Base-by-base conservation (phyloP, 2,888 invertebrate genomes). In the Euplexia lucipara region DNA sequence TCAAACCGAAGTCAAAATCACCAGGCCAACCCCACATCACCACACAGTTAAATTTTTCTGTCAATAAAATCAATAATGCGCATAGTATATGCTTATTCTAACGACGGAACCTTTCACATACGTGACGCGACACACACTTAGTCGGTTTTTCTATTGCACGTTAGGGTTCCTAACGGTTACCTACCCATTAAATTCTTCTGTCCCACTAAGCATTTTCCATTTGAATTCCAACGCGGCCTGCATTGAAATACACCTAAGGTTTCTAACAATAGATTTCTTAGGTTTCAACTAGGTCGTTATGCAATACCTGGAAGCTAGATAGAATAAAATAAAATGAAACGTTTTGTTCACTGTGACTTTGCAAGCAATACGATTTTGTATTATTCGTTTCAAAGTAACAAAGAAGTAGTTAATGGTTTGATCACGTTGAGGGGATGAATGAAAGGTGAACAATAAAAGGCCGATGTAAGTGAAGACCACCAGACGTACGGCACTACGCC, bases 171-270 rank as follows among this genome's bases (percentile, higher is more conserved):
- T 30, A 52, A 42, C 47, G 26, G 41, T 9, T 47, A 18, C 10
- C 41, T 32, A 6, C 12, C 61, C 78, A 78, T 75, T 74, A 70
- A 75, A 76, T 45, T 69, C 56, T 74, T 74, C 62, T 45, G 51
- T 18, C 14, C 44, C 69, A 68, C 47, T 53, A 35, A 51, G 7
- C 66, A 62, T 59, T 66, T 57, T 30, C 57, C 58, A 44, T 58
- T 54, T 41, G 48, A 52, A 54, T 71, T 54, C 53, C 49, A 49
- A 26, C 58, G 22, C 18, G 39, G 37, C 42, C 18, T 44, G 52
- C 44, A 58, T n/a, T 54, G 32, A 51, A 53, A 65, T 51, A 52
- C 58, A 48, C 48, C 47, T 52, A 42, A 35, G 18, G 16, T 26
- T 65, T 49, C 77, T 20, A 63, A 73, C 78, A 73, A 73, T 72